A percentile compares a stretch with the other conserved stretches of the same genome.
Conservation (phyloP, 2,888 invertebrate genomes). For the Ichneumoninae sp. region DNA sequence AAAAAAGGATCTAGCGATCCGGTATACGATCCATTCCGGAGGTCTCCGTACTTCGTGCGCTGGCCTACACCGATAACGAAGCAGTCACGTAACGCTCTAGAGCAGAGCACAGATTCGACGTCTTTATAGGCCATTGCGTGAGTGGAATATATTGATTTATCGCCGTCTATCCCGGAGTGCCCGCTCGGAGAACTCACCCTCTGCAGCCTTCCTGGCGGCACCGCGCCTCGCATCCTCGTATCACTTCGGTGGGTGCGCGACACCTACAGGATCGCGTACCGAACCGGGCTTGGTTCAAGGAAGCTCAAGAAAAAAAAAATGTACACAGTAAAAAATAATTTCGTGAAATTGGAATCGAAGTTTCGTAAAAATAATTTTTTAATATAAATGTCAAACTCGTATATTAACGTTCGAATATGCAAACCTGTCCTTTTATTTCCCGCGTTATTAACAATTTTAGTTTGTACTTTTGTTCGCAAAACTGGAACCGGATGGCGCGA, state of each 20-base stretch:
- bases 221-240: slow-evolving; percentile 31
- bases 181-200: slow-evolving; percentile 57
- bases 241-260: slow-evolving; percentile 3
- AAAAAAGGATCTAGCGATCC: slow-evolving; percentile 27
- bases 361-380: too few relatives aligned
- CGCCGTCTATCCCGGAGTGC: slow-evolving; percentile 67
- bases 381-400: too few relatives aligned
- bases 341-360: too few relatives aligned
- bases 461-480: too few relatives aligned
- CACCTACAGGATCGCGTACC: background rate
- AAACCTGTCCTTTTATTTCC: too few relatives aligned
- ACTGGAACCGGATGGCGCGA: too few relatives aligned
- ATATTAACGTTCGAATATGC: too few relatives aligned
- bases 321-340: background rate
- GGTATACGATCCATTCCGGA: slow-evolving; percentile 1
- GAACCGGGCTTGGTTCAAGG: background rate
- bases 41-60: background rate
- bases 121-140: slow-evolving; percentile 78
- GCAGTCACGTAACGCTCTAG: slow-evolving; percentile 66
- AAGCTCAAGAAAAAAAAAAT: too few relatives aligned
- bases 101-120: slow-evolving; percentile 72
- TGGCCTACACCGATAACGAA: slow-evolving; percentile 60
- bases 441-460: too few relatives aligned
- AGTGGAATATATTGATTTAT: slow-evolving; percentile 82
- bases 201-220: slow-evolving; percentile 56